These are phyloP conservation scores for Maniola hyperantus DNA, from an alignment of 2,888 invertebrate species.

Conservation along the genomic window DNA sequence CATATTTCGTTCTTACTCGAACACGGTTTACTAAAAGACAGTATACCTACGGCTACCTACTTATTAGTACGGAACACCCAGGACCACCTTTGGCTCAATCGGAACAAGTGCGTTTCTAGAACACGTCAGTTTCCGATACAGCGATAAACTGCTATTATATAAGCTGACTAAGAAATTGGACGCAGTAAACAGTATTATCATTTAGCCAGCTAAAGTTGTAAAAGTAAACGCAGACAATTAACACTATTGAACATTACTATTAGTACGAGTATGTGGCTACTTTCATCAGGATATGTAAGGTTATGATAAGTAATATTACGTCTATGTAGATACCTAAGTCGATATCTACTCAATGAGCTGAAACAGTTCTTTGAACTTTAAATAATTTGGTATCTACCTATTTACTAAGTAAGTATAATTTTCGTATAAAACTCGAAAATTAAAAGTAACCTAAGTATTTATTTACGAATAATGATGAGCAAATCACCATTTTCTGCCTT, in stretches of 20 bases:
- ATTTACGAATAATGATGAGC: no score
- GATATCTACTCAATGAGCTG: background rate
- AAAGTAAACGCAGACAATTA: slow-evolving; percentile 10
- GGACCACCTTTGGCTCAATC: background rate
- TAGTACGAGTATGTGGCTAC: slow-evolving; percentile 9
- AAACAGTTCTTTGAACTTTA: background rate
- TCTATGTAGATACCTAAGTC: background rate
- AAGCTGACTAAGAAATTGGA: slow-evolving; percentile 12
- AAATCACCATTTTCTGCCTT: no score
- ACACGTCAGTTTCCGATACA: background rate
- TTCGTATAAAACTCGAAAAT: no score
- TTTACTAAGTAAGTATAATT: no score
- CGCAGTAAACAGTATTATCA: background rate
- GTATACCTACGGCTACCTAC: no score
- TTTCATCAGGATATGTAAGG: slow-evolving; percentile 17
- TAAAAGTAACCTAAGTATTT: no score
- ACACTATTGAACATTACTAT: slow-evolving; percentile 12
- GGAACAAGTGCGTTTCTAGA: background rate
- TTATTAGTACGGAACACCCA: background rate
- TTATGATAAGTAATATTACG: background rate
- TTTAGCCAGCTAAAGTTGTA: background rate
- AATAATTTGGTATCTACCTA: background rate
- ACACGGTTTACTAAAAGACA: no score
- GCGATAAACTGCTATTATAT: slow-evolving; percentile 1
- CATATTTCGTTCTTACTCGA: no score